Conservation (phyloP, 2,113 vertebrate species). For the Bungarus multicinctus region DNA sequence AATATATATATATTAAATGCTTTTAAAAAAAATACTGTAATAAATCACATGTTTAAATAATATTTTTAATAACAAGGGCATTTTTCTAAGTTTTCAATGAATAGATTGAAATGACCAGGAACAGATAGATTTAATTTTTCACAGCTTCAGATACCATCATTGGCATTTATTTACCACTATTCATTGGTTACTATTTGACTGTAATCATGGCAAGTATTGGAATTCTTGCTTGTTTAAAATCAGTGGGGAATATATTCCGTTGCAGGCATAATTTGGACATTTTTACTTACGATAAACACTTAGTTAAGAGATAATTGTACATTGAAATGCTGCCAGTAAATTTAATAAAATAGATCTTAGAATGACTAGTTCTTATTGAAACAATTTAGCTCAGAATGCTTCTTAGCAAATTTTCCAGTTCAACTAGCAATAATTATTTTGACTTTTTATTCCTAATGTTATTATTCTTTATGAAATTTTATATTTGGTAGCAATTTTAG, state of each 20-base stretch:
- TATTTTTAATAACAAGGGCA: not conserved
- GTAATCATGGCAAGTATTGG: not conserved
- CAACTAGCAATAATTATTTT: not conserved
- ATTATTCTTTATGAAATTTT: not conserved
- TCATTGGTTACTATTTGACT: not conserved
- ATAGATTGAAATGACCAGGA: not conserved
- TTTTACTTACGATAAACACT: not conserved
- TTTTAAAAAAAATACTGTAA: not conserved
- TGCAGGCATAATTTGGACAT: not conserved
- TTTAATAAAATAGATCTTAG: not conserved
- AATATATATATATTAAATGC: not conserved
- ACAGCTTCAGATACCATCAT: not conserved
- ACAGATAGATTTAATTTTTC: not conserved
- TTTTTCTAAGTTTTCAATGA: not conserved
- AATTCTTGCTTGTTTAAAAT: not conserved
- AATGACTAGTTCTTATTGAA: not conserved
- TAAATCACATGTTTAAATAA: not conserved
- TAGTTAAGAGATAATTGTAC: not conserved
- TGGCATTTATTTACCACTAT: not conserved
- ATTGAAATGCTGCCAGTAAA: not conserved
- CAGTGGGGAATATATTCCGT: not conserved
- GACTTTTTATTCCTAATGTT: not conserved
- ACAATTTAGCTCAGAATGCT: not conserved
- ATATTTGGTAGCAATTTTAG: not conserved
- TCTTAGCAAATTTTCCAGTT: not conserved